Evolutionary conservation across 2,888 invertebrate species (phyloP).

Genomic region (Caenorhabditis sulstoni): DNA sequence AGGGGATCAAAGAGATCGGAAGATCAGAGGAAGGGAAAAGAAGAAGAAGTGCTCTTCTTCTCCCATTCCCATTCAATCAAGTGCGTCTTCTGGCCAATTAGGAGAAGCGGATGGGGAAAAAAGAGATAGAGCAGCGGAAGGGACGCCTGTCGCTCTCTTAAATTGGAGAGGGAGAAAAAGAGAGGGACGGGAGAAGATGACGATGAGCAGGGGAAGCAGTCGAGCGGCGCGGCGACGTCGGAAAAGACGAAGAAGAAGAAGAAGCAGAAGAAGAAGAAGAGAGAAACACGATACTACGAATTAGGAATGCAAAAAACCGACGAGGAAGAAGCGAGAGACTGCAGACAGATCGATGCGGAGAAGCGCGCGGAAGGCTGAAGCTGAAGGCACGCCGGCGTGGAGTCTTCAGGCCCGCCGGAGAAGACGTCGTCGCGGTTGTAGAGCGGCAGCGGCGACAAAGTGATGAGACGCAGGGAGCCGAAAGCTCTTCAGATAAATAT

Average conservation of each 20-base stretch:
- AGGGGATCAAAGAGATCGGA: slow-evolving; percentile 1
- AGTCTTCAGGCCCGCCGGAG: slow-evolving; percentile 38
- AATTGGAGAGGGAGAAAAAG: slow-evolving; percentile 19
- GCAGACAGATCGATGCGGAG: slow-evolving; percentile 47
- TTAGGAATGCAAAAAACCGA: slow-evolving; percentile 53
- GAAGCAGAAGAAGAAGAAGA: slow-evolving; percentile 55
- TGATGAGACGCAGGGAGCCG: slow-evolving; percentile 36
- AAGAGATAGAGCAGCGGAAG: slow-evolving; percentile 3
- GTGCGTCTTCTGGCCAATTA: slow-evolving; percentile 5
- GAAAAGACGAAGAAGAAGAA: slow-evolving; percentile 55
- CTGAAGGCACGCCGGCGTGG: slow-evolving; percentile 39
- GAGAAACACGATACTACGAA: slow-evolving; percentile 61
- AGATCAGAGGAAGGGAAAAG: background rate
- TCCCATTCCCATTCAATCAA: background rate
- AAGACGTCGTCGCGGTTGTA: slow-evolving; percentile 11
- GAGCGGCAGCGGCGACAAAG: slow-evolving; percentile 39
- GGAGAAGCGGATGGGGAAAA: background rate
- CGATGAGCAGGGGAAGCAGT: slow-evolving; percentile 24
- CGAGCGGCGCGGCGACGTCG: slow-evolving; percentile 17
- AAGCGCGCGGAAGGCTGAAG: slow-evolving; percentile 42
- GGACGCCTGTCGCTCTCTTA: background rate
- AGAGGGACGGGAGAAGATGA: no score
- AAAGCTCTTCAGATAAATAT: slow-evolving; percentile 44
- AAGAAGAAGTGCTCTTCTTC: background rate
- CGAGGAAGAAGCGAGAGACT: slow-evolving; percentile 24